Base-by-base conservation (phyloP, 2,113 vertebrate species). In the Haplotaxodon microlepis region DNA sequence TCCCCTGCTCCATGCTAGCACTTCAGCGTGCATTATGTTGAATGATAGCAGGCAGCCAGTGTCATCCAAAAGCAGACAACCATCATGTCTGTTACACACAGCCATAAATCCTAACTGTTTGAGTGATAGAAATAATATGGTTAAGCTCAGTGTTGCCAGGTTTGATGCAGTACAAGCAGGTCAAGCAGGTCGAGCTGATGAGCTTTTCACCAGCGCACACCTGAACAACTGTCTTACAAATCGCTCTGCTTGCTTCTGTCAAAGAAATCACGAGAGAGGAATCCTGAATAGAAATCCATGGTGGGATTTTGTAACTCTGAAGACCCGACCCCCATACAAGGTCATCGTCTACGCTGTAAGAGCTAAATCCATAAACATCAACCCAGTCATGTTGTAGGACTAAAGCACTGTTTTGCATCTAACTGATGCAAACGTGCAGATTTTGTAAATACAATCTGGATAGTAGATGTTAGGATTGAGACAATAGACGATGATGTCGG, bases 401-500 rank as follows among this genome's bases (percentile, higher is more conserved):
- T 73, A 17, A 71, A 71, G 0, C 63, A 17, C 40, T 29, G 21
- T 24, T 73, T 73, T 73, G 66, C 38, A 73, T 42, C n/a, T 42
- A 5, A 3, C 66, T 71, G 12, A 45, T 45, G 21, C 2, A 42
- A 38, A 38, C 1, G 19, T 69, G 36, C n/a, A 24, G 66, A 27
- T 73, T 73, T 45, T 10, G 5, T 17, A 9, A 42, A 42, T 11
- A 73, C 1, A 73, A 73, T 45, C 66, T 42, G 13, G 3, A 45
- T 73, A 73, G 38, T 1, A 45, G 38, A 27, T 0, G 1, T 27
- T 16, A 73, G 66, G 13, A 24, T 27, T 45, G 21, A 45, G 66
- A 9, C 2, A 9, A 45, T 0, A 4, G 66, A 71, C 3, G 8
- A 14, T 71, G 36, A 73, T 1, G 0, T 0, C 2, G 8, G 66